These are phyloP conservation scores for Mirza zaza DNA, from an alignment of 2,113 vertebrate genomes.

Conservation along the genomic window DNA sequence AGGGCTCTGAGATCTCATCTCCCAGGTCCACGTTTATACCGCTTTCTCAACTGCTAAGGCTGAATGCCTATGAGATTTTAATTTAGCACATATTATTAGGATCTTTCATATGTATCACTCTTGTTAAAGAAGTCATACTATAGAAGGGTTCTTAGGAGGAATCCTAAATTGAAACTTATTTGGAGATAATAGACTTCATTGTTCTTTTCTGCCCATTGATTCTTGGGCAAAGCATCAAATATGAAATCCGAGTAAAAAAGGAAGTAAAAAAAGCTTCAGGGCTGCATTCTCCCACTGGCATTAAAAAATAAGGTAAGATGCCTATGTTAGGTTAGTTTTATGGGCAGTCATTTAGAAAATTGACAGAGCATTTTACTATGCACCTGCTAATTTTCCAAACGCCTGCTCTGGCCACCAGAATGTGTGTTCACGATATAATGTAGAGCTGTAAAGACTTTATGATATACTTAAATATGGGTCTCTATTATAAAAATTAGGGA, in stretches of 20 bases:
- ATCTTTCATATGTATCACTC: neutral
- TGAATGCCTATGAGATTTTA: neutral
- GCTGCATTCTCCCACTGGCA: neutral
- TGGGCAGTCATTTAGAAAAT: neutral
- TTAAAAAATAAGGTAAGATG: neutral
- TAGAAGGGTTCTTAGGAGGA: neutral
- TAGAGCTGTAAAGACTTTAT: neutral
- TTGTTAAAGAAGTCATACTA: conserved; percentile 26
- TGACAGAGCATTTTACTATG: neutral
- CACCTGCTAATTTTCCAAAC: neutral
- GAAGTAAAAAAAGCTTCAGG: neutral
- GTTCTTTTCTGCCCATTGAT: conserved; percentile 21
- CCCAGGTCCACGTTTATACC: too few relatives aligned
- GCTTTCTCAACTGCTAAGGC: neutral
- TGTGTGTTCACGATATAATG: neutral
- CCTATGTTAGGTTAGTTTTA: neutral
- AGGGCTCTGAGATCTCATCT: rapidly evolving
- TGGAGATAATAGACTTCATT: conserved; percentile 17
- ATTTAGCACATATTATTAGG: neutral
- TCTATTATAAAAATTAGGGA: conserved; percentile 12
- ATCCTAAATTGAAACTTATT: conserved; percentile 20
- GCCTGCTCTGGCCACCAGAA: neutral
- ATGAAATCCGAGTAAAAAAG: neutral
- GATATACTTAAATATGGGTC: neutral
- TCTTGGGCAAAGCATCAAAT: neutral